Base-by-base conservation (phyloP, 2,797 vertebrate species). In the Erethizon dorsatum region DNA sequence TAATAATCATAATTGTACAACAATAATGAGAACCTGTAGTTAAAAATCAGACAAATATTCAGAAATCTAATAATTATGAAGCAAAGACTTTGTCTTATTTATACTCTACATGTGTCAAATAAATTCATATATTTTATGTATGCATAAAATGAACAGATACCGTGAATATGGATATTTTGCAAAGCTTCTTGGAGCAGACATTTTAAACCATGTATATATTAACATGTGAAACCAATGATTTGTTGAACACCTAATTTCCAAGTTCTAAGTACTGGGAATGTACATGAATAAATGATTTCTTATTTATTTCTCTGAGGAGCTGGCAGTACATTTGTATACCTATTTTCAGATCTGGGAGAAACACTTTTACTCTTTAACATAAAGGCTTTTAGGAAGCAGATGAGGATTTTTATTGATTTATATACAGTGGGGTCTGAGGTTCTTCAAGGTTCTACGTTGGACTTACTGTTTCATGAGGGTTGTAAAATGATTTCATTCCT, bases 241-340 rank as follows among this genome's bases (percentile, higher is more conserved):
- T 82, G 4, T 26, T 13, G 22, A 95, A 77, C 20, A 67, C 0
- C 3, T 87, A 26, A 77, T 37, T 91, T 75, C 63, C 8, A 77
- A 93, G 24, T 56, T 67, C 12, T 28, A 24, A 47, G 33, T 80
- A 50, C 2, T 85, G 26, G 15, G 6, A 96, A 73, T 95, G 47
- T 11, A 22, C 31, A 79, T 86, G 20, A 94, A 86, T 69, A 95
- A 96, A 73, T 1, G 12, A 80, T 88, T 94, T 90, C 14, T 90
- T 85, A 77, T 20, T 87, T 5, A 14, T 93, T 79, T 52, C 14
- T 47, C 9, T 47, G 8, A 92, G 33, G 20, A 85, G 0, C 22
- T 56, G 56, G 8, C 5, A 83, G 50, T 50, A 91, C 8, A 88
- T 17, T 69, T 79, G 6, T 10, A 63, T 56, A 54, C 0, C 73